Evolutionary conservation across 2,113 vertebrate genomes (phyloP).

Genomic region (Hippolais icterina): DNA sequence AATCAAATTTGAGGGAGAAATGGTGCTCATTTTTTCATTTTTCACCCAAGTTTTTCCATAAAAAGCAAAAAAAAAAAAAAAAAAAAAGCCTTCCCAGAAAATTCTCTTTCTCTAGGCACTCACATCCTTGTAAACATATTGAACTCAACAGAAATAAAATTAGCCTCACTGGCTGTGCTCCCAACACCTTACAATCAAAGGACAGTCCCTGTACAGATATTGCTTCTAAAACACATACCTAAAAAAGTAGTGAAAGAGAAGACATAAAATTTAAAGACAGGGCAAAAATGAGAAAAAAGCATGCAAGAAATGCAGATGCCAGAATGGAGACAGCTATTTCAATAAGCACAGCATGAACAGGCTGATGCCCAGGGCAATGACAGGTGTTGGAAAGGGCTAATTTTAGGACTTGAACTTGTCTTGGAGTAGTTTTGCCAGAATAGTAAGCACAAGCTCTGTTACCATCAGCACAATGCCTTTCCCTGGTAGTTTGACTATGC

Average conservation of each 20-base stretch:
- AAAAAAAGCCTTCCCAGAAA: neutral
- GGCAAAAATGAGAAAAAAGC: neutral
- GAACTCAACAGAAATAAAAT: neutral
- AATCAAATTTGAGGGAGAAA: neutral
- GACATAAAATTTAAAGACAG: neutral
- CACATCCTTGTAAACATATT: neutral
- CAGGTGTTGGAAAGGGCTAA: neutral
- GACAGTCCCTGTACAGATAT: neutral
- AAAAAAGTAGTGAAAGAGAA: neutral
- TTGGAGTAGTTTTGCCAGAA: neutral
- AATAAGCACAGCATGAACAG: neutral
- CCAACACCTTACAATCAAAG: neutral
- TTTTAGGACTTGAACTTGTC: neutral
- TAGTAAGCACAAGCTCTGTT: neutral
- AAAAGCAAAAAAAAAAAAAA: neutral
- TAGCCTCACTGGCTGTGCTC: neutral
- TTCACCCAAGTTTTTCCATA: neutral
- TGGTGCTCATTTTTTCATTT: neutral
- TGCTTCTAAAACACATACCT: neutral
- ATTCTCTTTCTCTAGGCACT: neutral
- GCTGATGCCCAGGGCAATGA: neutral
- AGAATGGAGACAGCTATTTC: neutral
- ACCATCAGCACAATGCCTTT: neutral
- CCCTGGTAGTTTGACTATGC: neutral
- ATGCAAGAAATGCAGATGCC: neutral